These are phyloP conservation scores for Scalopus aquaticus DNA, from an alignment of 2,113 vertebrate species.

Conservation along the genomic window DNA sequence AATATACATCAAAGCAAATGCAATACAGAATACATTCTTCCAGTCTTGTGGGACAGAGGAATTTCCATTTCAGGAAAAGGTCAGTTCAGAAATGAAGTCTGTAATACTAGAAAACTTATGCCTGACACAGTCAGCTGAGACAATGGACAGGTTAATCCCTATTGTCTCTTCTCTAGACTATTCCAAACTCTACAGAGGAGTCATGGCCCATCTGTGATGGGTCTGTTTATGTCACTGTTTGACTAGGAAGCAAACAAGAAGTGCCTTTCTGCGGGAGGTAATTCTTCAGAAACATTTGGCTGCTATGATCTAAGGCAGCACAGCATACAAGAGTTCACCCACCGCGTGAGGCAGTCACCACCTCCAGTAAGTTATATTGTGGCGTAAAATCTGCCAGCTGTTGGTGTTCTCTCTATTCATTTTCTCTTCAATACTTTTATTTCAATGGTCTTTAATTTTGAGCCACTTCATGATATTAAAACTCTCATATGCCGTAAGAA, in stretches of 20 bases:
- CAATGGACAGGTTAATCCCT: neutral
- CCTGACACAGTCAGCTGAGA: neutral
- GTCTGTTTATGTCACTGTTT: neutral
- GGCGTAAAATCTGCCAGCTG: neutral
- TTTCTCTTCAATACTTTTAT: neutral
- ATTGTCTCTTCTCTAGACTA: neutral
- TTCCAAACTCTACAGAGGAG: neutral
- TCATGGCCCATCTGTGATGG: neutral
- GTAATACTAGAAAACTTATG: neutral
- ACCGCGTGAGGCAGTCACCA: neutral
- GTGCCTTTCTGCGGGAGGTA: neutral
- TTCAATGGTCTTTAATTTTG: constrained; percentile 32
- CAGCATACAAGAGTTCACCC: neutral
- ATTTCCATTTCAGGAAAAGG: constrained; percentile 3
- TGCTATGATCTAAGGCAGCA: neutral
- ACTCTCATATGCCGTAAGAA: neutral
- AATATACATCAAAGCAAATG: constrained; percentile 14
- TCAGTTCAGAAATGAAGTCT: neutral
- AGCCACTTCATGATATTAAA: neutral
- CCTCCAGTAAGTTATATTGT: neutral
- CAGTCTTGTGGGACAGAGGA: neutral
- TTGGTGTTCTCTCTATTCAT: constrained; percentile 6
- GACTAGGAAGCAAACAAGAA: neutral
- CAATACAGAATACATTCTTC: neutral
- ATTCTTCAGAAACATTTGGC: neutral